Percentiles rank a stretch among this genome's conserved stretches.
Conservation (phyloP, 2,797 vertebrate genomes). For the Arctocebus calabarensis region DNA sequence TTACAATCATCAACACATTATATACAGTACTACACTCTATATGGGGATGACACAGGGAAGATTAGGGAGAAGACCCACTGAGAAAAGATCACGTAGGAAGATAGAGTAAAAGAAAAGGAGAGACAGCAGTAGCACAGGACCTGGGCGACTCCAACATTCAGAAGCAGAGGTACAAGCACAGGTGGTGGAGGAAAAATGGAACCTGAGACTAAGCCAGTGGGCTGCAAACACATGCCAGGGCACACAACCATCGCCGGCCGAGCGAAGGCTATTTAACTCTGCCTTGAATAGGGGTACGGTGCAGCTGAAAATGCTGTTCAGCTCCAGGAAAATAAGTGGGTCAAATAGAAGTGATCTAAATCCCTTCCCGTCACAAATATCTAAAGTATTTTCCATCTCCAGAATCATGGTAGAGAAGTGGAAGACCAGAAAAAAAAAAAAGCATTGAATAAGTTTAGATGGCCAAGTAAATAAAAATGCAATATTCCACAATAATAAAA, state of each 20-base stretch:
- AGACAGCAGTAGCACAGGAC: not conserved
- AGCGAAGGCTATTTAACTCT: not conserved
- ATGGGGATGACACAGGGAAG: fast-evolving
- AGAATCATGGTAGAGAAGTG: not conserved
- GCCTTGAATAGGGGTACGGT: fast-evolving
- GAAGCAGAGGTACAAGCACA: not conserved
- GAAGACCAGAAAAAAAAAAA: not conserved
- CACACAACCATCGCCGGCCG: not conserved
- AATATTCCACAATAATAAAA: not conserved
- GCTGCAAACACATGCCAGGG: not conserved
- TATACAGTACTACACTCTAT: no score
- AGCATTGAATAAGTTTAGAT: not conserved
- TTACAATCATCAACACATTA: not conserved
- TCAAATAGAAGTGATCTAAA: not conserved
- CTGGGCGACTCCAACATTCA: not conserved
- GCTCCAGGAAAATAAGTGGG: not conserved
- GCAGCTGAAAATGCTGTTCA: not conserved
- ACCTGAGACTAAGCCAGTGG: not conserved
- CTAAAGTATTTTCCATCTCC: not conserved
- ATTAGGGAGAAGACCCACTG: not conserved
- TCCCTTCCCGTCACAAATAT: not conserved
- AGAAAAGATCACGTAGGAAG: not conserved
- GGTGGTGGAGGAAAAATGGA: not conserved
- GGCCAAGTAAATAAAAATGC: conserved; percentile 11
- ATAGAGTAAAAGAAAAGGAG: not conserved